Evolutionary conservation across 2,113 vertebrate species (phyloP), one percentile per base, ranked within the genome.

Genomic region (Entomyzon cyanotis): DNA sequence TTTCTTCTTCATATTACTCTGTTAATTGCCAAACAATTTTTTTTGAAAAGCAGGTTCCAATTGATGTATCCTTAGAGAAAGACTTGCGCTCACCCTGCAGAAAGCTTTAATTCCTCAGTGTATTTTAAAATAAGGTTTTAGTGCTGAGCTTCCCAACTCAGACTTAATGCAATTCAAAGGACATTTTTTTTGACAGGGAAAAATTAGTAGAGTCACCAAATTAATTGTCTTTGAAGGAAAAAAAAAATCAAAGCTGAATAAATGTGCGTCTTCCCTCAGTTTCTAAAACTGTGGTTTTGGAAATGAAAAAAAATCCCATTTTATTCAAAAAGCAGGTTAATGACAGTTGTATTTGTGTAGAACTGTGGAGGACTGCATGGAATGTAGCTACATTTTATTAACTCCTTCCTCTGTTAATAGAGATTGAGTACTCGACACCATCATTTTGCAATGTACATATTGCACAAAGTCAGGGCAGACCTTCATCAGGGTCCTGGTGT

Each of bases 21-120:
- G 56, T 30, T 94, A 97, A 95, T 94, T 96, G 82, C 93, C 82
- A 94, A 95, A 96, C 81, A 93, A 75, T 30, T 78, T 90, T 82
- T 70, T 94, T 82, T 71, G 31, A 96, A 94, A 90, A 96, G 93
- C 88, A 37, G 73, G 59, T 89, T 94, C 87, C 91, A 91, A 86
- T 41, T 84, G 68, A 93, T 87, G 90, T 15, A 59, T 92, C 94
- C 90, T 92, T 81, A 67, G 96, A 95, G 96, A 94, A 93, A 93
- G 87, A 64, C 65, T 91, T 93, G 69, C 79, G 94, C 94, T 94
- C 90, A 67, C 71, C 92, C 89, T 79, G 94, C 96, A 94, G 55
- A 93, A 96, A 94, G 86, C 64, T 77, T 84, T 88, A 93, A 96
- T 96, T 91, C 89, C 93, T 85, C 44, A 6, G 77, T 93, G 93